A percentile compares a stretch with the other conserved stretches of the same genome.
Evolutionary conservation across 2,888 invertebrate genomes (phyloP).

Genomic region (Tipula confusa): DNA sequence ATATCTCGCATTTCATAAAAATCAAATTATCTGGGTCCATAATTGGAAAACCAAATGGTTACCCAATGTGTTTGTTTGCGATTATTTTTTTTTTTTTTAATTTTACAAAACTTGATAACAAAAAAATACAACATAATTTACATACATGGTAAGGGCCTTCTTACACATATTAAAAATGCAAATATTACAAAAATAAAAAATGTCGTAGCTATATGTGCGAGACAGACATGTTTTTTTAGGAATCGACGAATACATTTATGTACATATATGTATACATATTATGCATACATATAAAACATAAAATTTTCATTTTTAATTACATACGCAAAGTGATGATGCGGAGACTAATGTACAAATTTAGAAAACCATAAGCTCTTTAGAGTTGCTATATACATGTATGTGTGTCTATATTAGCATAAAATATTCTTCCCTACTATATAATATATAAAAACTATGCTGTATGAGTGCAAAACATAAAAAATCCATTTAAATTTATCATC

Average conservation of each 20-base stretch:
- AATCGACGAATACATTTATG: not conserved
- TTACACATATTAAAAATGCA: constrained; percentile 8
- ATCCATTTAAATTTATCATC: not conserved
- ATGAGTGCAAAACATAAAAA: not conserved
- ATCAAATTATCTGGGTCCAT: not conserved
- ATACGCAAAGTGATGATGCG: not conserved
- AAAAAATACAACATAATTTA: not conserved
- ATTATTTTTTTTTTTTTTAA: not conserved
- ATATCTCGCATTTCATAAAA: not conserved
- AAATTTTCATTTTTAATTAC: not conserved
- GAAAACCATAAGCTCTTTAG: not conserved
- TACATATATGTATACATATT: not conserved
- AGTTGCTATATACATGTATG: not conserved
- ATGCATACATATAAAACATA: not conserved
- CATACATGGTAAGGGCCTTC: not conserved
- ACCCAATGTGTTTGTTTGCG: constrained; percentile 20
- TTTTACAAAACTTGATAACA: not conserved
- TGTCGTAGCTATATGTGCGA: not conserved
- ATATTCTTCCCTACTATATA: not conserved
- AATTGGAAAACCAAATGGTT: constrained; percentile 20
- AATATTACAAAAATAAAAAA: not conserved
- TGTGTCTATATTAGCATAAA: not conserved
- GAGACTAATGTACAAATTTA: not conserved
- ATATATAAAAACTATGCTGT: not conserved
- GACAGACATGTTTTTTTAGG: not conserved